Conservation (phyloP, 2,797 vertebrate genomes). For the Avahi laniger region DNA sequence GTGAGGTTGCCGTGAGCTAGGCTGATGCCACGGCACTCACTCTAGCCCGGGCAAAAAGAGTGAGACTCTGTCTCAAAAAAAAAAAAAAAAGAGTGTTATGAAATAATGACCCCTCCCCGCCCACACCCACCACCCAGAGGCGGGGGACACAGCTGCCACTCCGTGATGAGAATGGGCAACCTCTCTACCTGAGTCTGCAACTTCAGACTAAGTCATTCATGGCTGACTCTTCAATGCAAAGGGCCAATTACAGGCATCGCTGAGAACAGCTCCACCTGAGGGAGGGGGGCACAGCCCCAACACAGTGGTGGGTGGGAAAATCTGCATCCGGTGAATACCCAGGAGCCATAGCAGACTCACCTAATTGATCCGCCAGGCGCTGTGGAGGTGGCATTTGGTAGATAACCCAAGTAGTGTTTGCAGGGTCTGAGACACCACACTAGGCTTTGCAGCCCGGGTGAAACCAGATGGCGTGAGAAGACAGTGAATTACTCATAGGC, state of each 20-base stretch:
- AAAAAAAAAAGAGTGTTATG: too few species aligned
- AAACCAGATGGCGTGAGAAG: constrained; percentile 60
- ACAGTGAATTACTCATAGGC: constrained; percentile 50
- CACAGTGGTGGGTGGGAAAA: neutral
- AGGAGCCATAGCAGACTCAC: neutral
- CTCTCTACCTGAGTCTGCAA: neutral
- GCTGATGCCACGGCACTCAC: too few species aligned
- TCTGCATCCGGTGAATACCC: neutral
- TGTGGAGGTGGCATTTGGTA: neutral
- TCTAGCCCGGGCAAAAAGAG: too few species aligned
- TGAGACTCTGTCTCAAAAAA: too few species aligned
- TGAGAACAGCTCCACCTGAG: neutral
- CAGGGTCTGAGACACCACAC: neutral
- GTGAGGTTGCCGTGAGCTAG: too few species aligned
- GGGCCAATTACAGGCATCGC: neutral
- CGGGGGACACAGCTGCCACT: neutral
- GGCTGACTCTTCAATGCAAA: neutral
- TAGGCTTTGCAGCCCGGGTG: neutral
- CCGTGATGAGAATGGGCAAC: neutral
- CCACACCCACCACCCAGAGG: neutral
- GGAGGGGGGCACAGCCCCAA: neutral
- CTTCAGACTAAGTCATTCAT: neutral
- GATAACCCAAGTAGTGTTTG: neutral
- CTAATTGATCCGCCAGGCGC: neutral
- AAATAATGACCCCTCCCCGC: neutral